phyloP scores from a whole-genome alignment of 2,797 vertebrate species.

The Allobates femoralis region DNA sequence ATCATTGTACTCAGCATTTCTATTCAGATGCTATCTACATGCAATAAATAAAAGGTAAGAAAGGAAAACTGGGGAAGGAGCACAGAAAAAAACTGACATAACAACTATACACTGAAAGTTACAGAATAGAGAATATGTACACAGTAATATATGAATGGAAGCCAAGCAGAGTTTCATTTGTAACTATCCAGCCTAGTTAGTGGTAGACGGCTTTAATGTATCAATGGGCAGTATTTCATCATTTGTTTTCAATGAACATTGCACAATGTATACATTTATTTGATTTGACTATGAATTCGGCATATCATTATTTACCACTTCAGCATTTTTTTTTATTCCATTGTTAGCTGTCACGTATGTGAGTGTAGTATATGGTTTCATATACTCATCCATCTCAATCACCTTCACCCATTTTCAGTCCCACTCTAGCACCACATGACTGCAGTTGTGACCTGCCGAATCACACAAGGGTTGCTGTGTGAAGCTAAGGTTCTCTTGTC shows the following conservation, averaged over 20 bases:
- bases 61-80: not conserved
- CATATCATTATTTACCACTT: no score
- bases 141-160: not conserved
- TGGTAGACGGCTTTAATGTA: not conserved
- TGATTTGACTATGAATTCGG: no score
- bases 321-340: no score
- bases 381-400: no score
- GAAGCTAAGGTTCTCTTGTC: no score
- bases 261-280: no score
- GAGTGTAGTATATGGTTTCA: no score
- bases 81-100: not conserved
- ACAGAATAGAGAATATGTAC: not conserved
- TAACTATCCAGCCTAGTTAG: not conserved
- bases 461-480: no score
- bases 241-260: not conserved
- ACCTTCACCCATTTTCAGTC: no score
- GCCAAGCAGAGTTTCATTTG: not conserved
- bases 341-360: no score
- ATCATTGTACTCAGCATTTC: not conserved
- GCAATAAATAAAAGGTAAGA: slow-evolving; percentile 33
- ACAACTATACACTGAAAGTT: not conserved
- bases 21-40: slow-evolving; percentile 35
- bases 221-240: not conserved
- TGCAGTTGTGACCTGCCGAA: no score
- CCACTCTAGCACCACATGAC: no score